Base-by-base conservation (phyloP, 1,140 invertebrate genomes). In the Heliconius hermathena region DNA sequence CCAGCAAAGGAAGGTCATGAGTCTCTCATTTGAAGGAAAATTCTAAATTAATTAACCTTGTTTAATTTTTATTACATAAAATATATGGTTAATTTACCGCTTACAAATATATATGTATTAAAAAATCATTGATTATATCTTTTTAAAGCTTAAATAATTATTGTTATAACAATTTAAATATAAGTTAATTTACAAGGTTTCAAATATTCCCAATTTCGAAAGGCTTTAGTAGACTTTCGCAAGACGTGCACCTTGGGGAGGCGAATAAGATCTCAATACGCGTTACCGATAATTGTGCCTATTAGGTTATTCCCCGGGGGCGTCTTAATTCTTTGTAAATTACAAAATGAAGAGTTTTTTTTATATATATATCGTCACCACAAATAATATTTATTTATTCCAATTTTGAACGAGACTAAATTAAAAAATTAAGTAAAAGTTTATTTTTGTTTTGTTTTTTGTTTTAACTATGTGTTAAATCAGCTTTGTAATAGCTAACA, bases 221-320 rank as follows among this genome's bases (percentile, higher is more conserved):
- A 81, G 80, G 80, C 80, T 81, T 73, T 46, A 77, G 18, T 60
- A 76, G 76, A 71, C 72, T 81, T 66, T 81, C 22, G 41, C 73
- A 77, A 77, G 79, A 73, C 49, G 33, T 71, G 33, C 41, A 75
- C 71, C 33, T 71, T 57, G 78, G 71, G 77, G 73, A 77, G 81
- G 74, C 81, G 79, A 83, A 76, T 87, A 87, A 89, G 88, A 82
- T 83, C 75, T 80, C 84, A 83, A 87, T 86, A 84, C 78, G 83
- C 76, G 82, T 87, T 87, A 75, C 79, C 86, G 83, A 89, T 91
- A 89, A 91, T 91, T 90, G 87, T 84, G 77, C 80, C 89, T 87
- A 91, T 91, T 91, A 90, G 83, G 73, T 78, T 26, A 82, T 81
- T 81, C 84, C 84, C 85, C 86, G 85, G 86, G 90, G 89, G 88